Evolutionary conservation across 1,140 invertebrate species (phyloP).

Genomic region (Alviniconcha marisindica): DNA sequence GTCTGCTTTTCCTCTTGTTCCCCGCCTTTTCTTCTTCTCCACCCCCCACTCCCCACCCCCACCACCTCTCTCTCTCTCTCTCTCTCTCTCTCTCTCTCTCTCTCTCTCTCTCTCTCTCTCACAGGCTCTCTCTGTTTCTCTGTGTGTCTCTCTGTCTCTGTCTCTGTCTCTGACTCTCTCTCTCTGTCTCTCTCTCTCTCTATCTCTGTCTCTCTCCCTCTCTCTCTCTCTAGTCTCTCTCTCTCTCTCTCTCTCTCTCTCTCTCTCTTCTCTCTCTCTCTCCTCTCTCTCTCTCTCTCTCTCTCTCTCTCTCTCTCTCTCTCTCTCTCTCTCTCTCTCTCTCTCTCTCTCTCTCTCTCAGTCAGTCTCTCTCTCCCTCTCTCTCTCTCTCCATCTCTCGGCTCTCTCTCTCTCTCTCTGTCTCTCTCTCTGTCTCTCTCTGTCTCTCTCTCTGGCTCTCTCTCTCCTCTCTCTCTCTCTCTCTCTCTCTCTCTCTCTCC

Average conservation of each 20-base stretch:
- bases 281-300: neutral
- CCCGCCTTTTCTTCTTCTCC: no score
- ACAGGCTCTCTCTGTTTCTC: neutral
- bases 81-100: slow-evolving; percentile 22
- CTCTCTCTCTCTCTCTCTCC: neutral
- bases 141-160: neutral
- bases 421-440: neutral
- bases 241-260: neutral
- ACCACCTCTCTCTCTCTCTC: neutral
- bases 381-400: no score
- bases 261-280: neutral
- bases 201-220: neutral
- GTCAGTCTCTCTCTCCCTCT: neutral
- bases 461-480: neutral
- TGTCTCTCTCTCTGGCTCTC: no score
- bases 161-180: neutral
- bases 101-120: neutral
- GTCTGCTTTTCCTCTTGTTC: no score
- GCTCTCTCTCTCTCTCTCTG: no score
- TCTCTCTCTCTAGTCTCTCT: neutral
- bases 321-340: neutral
- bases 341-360: neutral
- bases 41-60: no score
- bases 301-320: neutral
- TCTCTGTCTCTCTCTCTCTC: neutral